Evolutionary conservation across 2,797 vertebrate genomes (phyloP).

Genomic region (Gallinago solitaria): DNA sequence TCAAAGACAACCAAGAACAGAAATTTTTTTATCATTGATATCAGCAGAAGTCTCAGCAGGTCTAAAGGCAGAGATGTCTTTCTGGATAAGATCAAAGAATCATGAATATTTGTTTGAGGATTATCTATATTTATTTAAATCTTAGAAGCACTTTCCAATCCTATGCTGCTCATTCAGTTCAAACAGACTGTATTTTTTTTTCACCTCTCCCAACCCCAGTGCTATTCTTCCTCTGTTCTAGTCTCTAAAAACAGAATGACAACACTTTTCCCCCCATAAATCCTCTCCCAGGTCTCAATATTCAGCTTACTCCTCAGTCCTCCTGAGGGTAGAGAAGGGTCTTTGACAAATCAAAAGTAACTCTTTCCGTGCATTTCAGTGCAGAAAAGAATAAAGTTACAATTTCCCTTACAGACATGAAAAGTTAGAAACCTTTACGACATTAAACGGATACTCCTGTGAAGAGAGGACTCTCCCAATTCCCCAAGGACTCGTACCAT

Average conservation of each 20-base stretch:
- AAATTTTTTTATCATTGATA: background rate
- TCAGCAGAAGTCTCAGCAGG: background rate
- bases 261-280: background rate
- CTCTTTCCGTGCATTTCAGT: background rate
- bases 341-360: background rate
- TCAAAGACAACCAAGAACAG: background rate
- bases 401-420: background rate
- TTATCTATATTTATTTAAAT: slow-evolving; percentile 16
- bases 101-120: slow-evolving; percentile 8
- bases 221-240: background rate
- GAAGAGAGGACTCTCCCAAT: background rate
- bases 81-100: background rate
- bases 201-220: background rate
- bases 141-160: background rate
- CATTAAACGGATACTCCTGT: background rate
- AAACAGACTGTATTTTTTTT: background rate
- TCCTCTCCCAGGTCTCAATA: background rate
- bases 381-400: background rate
- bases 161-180: background rate
- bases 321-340: background rate
- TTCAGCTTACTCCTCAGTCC: background rate
- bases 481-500: slow-evolving; percentile 78
- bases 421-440: background rate
- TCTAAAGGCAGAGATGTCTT: background rate
- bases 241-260: background rate